Evolutionary conservation across 2,113 vertebrate genomes (phyloP).

Genomic region (Lucifuga dentata): DNA sequence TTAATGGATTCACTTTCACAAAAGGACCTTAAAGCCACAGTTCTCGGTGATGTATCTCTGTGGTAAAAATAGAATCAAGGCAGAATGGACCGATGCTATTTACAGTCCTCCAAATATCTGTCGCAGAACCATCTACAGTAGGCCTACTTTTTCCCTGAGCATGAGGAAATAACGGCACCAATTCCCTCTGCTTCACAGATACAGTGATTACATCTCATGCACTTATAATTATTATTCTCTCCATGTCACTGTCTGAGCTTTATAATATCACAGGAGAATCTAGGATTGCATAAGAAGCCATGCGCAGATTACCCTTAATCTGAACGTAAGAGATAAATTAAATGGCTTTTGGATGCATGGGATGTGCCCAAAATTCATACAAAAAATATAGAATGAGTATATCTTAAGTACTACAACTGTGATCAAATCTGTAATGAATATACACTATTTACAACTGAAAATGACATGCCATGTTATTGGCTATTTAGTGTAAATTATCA

Average conservation of each 20-base stretch:
- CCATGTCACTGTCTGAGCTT: slow-evolving; percentile 40
- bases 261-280: slow-evolving; percentile 59
- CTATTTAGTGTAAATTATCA: neutral
- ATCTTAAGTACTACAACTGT: slow-evolving; percentile 13
- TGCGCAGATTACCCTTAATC: slow-evolving; percentile 52
- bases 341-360: slow-evolving; percentile 43
- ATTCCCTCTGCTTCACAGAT: slow-evolving; percentile 58
- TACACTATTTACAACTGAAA: neutral
- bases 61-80: slow-evolving; percentile 83
- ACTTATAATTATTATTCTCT: slow-evolving; percentile 74
- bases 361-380: slow-evolving; percentile 24
- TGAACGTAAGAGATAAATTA: slow-evolving; percentile 52
- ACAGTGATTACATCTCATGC: slow-evolving; percentile 74
- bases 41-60: slow-evolving; percentile 74
- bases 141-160: slow-evolving; percentile 40
- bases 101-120: slow-evolving; percentile 80
- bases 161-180: slow-evolving; percentile 32
- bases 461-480: neutral
- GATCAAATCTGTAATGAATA: slow-evolving; percentile 11
- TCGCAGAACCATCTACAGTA: slow-evolving; percentile 72
- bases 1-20: slow-evolving; percentile 83
- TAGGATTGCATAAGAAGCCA: slow-evolving; percentile 58
- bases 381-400: slow-evolving; percentile 17
- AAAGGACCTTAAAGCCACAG: slow-evolving; percentile 83
- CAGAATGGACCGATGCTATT: slow-evolving; percentile 80